Evolutionary conservation across 1,140 invertebrate species (phyloP).

Genomic region (Acromyrmex charruanus): DNA sequence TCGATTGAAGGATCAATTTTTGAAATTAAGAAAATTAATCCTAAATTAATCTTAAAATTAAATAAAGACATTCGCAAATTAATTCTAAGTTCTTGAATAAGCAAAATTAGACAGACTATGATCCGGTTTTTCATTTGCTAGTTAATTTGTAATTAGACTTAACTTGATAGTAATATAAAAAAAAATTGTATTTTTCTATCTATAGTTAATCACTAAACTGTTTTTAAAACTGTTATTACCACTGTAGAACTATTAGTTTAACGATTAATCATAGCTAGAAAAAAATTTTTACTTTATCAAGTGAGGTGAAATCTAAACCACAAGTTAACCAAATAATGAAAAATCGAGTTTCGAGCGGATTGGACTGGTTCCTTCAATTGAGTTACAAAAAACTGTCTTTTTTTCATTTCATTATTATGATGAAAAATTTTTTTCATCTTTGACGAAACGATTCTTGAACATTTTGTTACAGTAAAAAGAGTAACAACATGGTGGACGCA

Average conservation of each 20-base stretch:
- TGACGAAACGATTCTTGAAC: not conserved
- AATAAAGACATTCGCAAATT: not conserved
- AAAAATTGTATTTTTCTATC: too few relatives aligned
- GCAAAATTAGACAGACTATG: not conserved
- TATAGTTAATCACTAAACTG: too few relatives aligned
- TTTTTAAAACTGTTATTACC: too few relatives aligned
- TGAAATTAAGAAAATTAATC: not conserved
- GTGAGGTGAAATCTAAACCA: too few relatives aligned
- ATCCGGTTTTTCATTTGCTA: too few relatives aligned
- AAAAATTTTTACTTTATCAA: too few relatives aligned
- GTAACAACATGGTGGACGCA: slow-evolving; percentile 94
- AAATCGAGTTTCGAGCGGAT: not conserved
- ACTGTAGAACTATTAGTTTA: too few relatives aligned
- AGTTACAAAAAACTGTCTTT: not conserved
- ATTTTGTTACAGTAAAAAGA: slow-evolving; percentile 87
- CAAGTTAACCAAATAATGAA: too few relatives aligned
- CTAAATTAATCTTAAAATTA: not conserved
- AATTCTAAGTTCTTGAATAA: not conserved
- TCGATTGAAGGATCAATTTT: slow-evolving; percentile 5
- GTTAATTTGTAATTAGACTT: too few relatives aligned
- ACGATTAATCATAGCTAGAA: too few relatives aligned
- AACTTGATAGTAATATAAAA: too few relatives aligned
- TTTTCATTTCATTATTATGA: not conserved
- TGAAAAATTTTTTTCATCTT: not conserved
- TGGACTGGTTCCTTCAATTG: slow-evolving; percentile 9